phyloP scores from a whole-genome alignment of 2,797 vertebrate species.

The Distichodus sexfasciatus region DNA sequence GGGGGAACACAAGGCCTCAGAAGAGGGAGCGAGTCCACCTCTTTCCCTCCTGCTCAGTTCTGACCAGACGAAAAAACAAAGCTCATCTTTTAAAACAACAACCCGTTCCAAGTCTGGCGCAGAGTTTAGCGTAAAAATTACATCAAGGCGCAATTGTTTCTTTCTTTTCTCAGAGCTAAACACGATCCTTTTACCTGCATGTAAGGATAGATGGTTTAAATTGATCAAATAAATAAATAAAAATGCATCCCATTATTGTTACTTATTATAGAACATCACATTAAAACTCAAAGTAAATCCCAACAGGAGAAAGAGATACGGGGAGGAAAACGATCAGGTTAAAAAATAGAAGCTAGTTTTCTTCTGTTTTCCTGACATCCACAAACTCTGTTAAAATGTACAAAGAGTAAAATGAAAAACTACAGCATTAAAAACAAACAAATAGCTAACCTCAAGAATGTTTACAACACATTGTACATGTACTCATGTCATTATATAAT shows the following conservation, averaged over 20 bases:
- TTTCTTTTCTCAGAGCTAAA: constrained; percentile 49
- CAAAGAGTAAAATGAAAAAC: constrained; percentile 64
- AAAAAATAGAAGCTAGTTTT: constrained; percentile 46
- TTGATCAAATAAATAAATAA: constrained; percentile 77
- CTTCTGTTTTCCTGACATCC: constrained; percentile 65
- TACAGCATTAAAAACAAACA: constrained; percentile 68
- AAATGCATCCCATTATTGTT: constrained; percentile 63
- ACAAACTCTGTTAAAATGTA: constrained; percentile 63
- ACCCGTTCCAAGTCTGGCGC: constrained; percentile 64
- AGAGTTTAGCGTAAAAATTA: constrained; percentile 67
- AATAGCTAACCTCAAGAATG: constrained; percentile 74
- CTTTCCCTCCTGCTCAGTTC: constrained; percentile 38
- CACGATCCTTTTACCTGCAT: constrained; percentile 46
- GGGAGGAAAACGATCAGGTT: constrained; percentile 54
- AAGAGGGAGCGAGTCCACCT: constrained; percentile 53
- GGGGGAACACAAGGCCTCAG: constrained; percentile 66
- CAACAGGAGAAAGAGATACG: constrained; percentile 54
- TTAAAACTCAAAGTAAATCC: constrained; percentile 74
- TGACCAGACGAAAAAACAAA: constrained; percentile 20
- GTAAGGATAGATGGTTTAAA: constrained; percentile 61
- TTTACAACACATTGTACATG: constrained; percentile 80
- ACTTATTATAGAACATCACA: constrained; percentile 69
- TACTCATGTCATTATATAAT: constrained; percentile 76
- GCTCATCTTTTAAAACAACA: constrained; percentile 15
- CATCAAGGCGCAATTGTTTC: constrained; percentile 61